These are phyloP conservation scores for Mythimna albipuncta DNA, from an alignment of 2,888 invertebrate genomes.

Conservation along the genomic window DNA sequence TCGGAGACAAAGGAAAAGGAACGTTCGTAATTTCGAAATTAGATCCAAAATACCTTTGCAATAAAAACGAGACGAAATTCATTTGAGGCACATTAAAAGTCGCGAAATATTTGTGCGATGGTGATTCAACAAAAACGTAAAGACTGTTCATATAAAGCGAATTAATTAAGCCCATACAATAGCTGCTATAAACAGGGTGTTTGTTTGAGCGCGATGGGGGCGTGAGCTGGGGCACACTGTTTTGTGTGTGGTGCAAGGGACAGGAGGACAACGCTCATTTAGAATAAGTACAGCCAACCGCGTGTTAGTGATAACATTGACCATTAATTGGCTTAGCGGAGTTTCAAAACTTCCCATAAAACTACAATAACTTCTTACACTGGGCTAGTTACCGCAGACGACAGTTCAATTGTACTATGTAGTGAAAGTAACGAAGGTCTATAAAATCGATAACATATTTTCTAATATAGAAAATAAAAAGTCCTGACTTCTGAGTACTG, in stretches of 20 bases:
- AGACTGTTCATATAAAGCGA: conserved; percentile 81
- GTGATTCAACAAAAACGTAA: conserved; percentile 75
- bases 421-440: no score
- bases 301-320: no score
- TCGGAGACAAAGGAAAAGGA: not conserved
- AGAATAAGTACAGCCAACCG: no score
- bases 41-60: not conserved
- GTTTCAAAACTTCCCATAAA: no score
- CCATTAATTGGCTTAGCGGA: no score
- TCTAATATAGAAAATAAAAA: no score
- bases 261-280: not conserved
- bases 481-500: no score
- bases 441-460: no score
- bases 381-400: no score
- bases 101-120: conserved; percentile 60
- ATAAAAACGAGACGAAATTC: conserved; percentile 33
- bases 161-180: conserved; percentile 86
- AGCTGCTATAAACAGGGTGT: conserved; percentile 80
- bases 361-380: no score
- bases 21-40: not conserved
- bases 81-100: conserved; percentile 54
- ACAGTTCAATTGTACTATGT: no score
- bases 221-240: conserved; percentile 56
- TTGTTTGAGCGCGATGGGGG: conserved; percentile 74
- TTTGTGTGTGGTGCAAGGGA: conserved; percentile 25